Evolutionary conservation across 2,888 invertebrate genomes (phyloP), one percentile per base, ranked within the genome.

Genomic region (Omphaloscelis lunosa): DNA sequence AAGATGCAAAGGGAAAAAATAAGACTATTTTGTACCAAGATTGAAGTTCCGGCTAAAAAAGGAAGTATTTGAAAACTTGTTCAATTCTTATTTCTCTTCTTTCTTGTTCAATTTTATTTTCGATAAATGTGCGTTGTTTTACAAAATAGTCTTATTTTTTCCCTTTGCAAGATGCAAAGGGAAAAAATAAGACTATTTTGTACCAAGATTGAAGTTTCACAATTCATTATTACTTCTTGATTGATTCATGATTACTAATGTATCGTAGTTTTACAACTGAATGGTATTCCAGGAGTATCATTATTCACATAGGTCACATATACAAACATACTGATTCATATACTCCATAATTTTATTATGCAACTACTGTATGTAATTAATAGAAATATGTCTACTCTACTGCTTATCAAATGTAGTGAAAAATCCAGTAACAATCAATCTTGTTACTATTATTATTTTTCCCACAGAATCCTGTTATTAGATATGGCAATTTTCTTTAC

Each of bases 391-490:
- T 7, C 15, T 41, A 61, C 15, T 51, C 48, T 79, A 45, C 4
- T 61, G 11, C 39, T 7, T 48, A 12, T 20, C 29, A 62, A n/a
- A 39, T n/a, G 34, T 29, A 48, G 11, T n/a, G 34, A n/a, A 34
- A 71, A 48, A 63, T 39, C 15, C 27, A 65, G 34, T 39, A 23
- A 39, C 20, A 58, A 82, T 75, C 20, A 62, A 29, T 58, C 41
- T 45, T 17, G 15, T 53, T 4, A 1, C 15, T 41, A 39, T 79
- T 68, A 53, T 58, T 29, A 0, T 39, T 77, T 66, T 82, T 63
- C 61, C 45, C 83, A 58, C 29, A 72, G 17, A n/a, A n/a, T 58
- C 34, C 3, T 67, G 39, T 72, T 39, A 72, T 82, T 79, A 61
- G 2, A 7, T 7, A 29, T 58, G 53, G 39, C 53, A 77, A 61